A percentile compares a stretch with the other conserved stretches of the same genome.
phyloP scores from a whole-genome alignment of 2,113 vertebrate species.

The Desmodus rotundus region DNA sequence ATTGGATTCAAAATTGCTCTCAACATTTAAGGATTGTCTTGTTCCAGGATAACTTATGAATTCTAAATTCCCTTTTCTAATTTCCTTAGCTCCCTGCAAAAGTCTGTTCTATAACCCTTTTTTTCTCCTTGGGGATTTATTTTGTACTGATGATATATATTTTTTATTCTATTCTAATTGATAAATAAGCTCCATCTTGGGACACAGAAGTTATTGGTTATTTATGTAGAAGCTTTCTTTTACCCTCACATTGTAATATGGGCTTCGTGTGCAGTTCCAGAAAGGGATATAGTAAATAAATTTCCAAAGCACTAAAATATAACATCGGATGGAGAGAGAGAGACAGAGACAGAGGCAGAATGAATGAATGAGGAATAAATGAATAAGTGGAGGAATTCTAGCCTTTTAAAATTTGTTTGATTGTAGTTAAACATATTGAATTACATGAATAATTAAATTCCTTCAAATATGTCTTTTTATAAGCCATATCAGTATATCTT shows the following conservation, averaged over 20 bases:
- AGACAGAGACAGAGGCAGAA: neutral
- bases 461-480: neutral
- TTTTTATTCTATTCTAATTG: conserved; percentile 23
- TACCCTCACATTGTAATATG: neutral
- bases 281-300: neutral
- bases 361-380: neutral
- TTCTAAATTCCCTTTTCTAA: conserved; percentile 2
- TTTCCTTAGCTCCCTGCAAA: neutral
- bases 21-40: conserved; percentile 33
- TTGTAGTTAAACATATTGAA: neutral
- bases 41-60: conserved; percentile 4
- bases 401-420: neutral
- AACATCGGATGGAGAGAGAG: neutral
- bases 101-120: neutral
- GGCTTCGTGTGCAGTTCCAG: neutral
- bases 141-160: neutral
- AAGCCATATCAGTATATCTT: neutral
- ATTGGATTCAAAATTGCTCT: conserved; percentile 57
- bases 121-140: neutral
- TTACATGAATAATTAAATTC: neutral
- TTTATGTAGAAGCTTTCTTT: neutral
- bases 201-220: neutral
- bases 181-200: neutral
- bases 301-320: neutral
- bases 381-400: neutral